These are phyloP conservation scores for Chrysaora quinquecirrha DNA, from an alignment of 30 jellyfish, hydroid and myxozoan genomes.

Conservation along the genomic window DNA sequence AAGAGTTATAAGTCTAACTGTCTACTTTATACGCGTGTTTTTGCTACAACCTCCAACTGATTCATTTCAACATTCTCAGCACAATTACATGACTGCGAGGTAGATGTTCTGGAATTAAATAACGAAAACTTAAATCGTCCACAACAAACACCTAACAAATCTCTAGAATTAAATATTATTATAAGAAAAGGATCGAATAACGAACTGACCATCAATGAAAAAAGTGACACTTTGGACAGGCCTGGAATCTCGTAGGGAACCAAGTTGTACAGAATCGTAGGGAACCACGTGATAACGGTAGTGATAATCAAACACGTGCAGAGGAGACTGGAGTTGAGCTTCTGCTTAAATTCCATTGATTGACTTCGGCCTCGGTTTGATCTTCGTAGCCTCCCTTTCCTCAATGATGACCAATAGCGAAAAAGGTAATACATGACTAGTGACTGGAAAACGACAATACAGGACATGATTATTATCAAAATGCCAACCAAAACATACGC, in stretches of 20 bases:
- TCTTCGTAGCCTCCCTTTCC: not conserved
- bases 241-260: conserved; percentile 8
- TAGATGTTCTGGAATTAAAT: no score
- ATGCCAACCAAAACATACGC: conserved; percentile 26
- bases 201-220: conserved; percentile 52
- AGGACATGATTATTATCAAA: conserved; percentile 1
- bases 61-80: no score
- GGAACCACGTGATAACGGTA: conserved; percentile 62
- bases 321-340: conserved; percentile 18
- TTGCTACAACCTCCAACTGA: no score
- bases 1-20: no score
- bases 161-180: conserved; percentile 19
- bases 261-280: conserved; percentile 50
- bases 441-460: conserved; percentile 18
- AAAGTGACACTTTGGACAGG: conserved; percentile 40
- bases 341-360: conserved; percentile 15
- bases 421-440: conserved; percentile 37
- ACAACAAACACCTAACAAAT: not conserved
- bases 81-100: no score
- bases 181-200: conserved; percentile 50
- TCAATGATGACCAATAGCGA: conserved; percentile 41
- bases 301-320: conserved; percentile 35
- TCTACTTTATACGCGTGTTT: no score
- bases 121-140: no score
- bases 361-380: conserved; percentile 13